These are phyloP conservation scores for Paedocypris micromegethes DNA, from an alignment of 2,797 vertebrate species.

Conservation along the genomic window DNA sequence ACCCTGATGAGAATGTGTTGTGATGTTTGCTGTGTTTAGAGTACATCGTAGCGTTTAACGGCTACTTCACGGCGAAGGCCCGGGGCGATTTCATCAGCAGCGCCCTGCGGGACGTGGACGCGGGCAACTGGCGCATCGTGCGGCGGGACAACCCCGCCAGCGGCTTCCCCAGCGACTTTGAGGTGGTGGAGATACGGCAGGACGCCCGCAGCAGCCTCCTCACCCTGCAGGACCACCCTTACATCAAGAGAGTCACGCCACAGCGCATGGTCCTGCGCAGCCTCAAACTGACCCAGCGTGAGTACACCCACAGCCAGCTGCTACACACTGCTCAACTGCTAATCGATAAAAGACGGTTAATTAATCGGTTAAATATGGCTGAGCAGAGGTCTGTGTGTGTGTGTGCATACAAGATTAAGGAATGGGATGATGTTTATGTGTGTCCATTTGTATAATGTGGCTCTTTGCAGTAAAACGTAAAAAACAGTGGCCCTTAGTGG, in stretches of 20 bases:
- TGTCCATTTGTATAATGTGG: no score
- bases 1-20: no score
- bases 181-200: slow-evolving; percentile 88
- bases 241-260: slow-evolving; percentile 93
- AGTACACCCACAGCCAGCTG: slow-evolving; percentile 49
- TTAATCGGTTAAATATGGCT: no score
- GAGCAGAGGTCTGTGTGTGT: no score
- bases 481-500: no score
- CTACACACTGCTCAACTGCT: no score
- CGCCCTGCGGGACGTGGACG: slow-evolving; percentile 75
- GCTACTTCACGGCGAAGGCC: slow-evolving; percentile 94
- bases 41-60: slow-evolving; percentile 93
- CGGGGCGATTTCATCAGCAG: slow-evolving; percentile 91
- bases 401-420: no score
- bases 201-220: slow-evolving; percentile 76
- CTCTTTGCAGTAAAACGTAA: no score
- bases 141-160: slow-evolving; percentile 92
- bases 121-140: slow-evolving; percentile 88
- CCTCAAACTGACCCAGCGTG: slow-evolving; percentile 82
- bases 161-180: slow-evolving; percentile 96
- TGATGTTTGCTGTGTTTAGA: slow-evolving; percentile 63
- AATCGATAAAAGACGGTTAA: no score
- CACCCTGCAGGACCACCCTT: slow-evolving; percentile 87
- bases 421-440: no score
- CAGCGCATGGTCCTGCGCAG: slow-evolving; percentile 91